Percentiles rank a stretch among this genome's conserved stretches.
These are phyloP conservation scores for Climacteris rufus DNA, from an alignment of 2,113 vertebrate genomes.

Conservation along the genomic window DNA sequence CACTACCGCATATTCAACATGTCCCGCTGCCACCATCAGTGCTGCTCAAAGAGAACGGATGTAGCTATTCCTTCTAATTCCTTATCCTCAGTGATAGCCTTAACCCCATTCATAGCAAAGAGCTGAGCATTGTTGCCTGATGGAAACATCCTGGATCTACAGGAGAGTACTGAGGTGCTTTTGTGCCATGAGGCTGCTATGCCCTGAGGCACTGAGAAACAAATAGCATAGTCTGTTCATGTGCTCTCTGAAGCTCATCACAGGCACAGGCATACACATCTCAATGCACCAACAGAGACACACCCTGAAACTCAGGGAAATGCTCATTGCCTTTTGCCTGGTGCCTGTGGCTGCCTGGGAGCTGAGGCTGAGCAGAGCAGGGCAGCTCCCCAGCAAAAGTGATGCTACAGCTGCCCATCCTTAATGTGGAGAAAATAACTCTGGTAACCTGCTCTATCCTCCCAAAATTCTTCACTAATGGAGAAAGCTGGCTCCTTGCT, in stretches of 20 bases:
- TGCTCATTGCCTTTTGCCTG: background rate
- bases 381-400: background rate
- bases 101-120: background rate
- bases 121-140: background rate
- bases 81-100: background rate
- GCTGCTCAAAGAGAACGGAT: background rate
- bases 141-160: background rate
- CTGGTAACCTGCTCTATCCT: fast-evolving
- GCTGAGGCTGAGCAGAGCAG: background rate
- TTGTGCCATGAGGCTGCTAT: background rate
- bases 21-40: background rate
- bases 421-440: background rate
- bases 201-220: background rate
- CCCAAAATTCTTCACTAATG: background rate
- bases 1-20: background rate
- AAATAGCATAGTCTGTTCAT: background rate
- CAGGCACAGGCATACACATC: background rate
- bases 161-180: background rate
- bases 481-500: background rate
- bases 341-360: background rate
- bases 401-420: background rate
- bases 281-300: background rate
- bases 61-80: background rate
- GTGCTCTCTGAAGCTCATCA: background rate
- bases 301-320: background rate